Evolutionary conservation across 2,888 invertebrate species (phyloP), one percentile per base, ranked within the genome.

Genomic region (Lamproptera curius): DNA sequence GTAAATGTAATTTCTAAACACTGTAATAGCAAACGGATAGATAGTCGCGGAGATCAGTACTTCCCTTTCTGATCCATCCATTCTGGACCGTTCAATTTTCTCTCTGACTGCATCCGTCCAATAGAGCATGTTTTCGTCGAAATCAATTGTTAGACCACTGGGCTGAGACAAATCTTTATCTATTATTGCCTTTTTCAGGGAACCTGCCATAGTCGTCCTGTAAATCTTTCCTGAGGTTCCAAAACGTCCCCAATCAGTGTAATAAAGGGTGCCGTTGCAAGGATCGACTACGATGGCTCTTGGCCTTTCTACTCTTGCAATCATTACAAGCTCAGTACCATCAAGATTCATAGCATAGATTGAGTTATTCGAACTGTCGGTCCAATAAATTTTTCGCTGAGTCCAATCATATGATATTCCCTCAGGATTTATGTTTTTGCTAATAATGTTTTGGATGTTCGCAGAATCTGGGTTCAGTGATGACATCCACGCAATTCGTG

Each of bases 381-480:
- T 97, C 97, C 98, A 99, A 76, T 98, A 99, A 28, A 99, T 92
- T 75, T 98, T 98, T 71, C 95, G 95, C 60, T 97, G 97, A 0
- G 98, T 96, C 99, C 99, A 99, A 70, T 99, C 99, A 70, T 97
- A 97, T 0, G 97, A 96, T 53, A 97, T 94, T 2, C 97, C 97
- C 75, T 97, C 97, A 0, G 97, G 97, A 76, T 96, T 97, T 45
- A 97, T 95, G 15, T 95, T 94, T 67, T 92, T 92, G 58, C 80
- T 92, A 23, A 95, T 90, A 1, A 96, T 91, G 46, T 91, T 92
- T 37, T 91, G 91, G 3, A 93, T 91, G 40, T 89, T 89, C 2
- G 84, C 73, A 1, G 83, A 75, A 1, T 90, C 90, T 0, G 95
- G 95, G 54, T 90, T 91, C 43, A 91, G 91, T 0, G 95, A 91